phyloP scores from a whole-genome alignment of 2,113 vertebrate genomes.

The Chiloscyllium plagiosum region DNA sequence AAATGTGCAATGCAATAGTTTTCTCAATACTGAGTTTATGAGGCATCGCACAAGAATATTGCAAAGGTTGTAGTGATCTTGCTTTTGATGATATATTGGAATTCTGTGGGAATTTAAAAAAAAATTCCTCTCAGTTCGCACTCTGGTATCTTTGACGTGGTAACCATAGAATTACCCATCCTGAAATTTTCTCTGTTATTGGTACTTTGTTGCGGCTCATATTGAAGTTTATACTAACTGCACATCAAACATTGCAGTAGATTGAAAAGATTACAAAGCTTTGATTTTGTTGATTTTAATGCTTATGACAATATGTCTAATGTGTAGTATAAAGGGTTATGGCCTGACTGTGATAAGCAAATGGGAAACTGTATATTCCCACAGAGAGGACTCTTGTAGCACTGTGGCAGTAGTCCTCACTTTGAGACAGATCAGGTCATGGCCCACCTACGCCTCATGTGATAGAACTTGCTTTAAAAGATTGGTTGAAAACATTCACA shows the following conservation, averaged over 20 bases:
- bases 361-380: no score
- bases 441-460: no score
- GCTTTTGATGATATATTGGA: neutral
- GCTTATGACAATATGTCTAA: neutral
- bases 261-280: neutral
- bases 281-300: neutral
- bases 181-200: neutral
- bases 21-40: neutral
- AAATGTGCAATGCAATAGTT: neutral
- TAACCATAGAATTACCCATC: neutral
- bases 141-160: neutral
- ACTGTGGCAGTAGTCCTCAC: no score
- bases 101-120: neutral
- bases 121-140: neutral
- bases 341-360: no score
- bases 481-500: no score
- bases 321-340: no score
- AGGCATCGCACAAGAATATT: neutral
- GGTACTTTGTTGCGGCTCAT: neutral
- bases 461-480: no score
- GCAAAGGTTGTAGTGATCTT: neutral
- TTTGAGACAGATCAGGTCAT: no score
- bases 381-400: no score
- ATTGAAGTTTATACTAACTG: neutral
- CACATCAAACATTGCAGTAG: neutral